Conservation (phyloP, 1,140 invertebrate genomes). For the Drosophila oshimai region DNA sequence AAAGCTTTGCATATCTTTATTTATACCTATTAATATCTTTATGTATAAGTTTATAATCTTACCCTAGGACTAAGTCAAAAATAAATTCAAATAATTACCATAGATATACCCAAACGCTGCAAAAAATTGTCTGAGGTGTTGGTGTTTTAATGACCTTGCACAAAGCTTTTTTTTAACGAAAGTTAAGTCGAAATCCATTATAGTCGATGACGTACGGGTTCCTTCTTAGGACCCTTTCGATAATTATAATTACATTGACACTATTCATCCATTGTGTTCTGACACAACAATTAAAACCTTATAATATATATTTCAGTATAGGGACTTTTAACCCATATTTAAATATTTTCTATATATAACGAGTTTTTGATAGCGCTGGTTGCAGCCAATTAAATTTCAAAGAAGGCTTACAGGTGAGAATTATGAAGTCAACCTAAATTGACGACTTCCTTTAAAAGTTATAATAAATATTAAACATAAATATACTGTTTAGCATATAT, state of each 20-base stretch:
- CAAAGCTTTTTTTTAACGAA: not conserved
- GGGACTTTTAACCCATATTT: too few species aligned
- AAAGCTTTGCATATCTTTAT: not conserved
- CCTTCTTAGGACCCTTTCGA: not conserved
- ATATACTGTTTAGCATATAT: too few species aligned
- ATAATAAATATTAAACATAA: too few species aligned
- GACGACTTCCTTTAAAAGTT: too few species aligned
- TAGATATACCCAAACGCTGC: not conserved
- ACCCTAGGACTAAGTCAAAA: too few species aligned
- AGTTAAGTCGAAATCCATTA: not conserved
- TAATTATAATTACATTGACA: not conserved
- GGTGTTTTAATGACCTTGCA: conserved; percentile 3
- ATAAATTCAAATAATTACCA: conserved; percentile 9
- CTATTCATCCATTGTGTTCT: not conserved
- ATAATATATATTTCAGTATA: not conserved
- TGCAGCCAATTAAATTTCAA: too few species aligned
- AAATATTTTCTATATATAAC: too few species aligned
- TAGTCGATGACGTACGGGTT: not conserved
- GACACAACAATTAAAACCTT: not conserved
- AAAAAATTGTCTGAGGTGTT: not conserved
- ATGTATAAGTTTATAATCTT: too few species aligned
- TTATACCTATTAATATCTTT: too few species aligned
- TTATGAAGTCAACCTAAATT: too few species aligned
- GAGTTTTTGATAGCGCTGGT: too few species aligned
- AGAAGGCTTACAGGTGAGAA: too few species aligned